phyloP scores from a whole-genome alignment of 2,797 vertebrate genomes.

The Fratercula arctica region DNA sequence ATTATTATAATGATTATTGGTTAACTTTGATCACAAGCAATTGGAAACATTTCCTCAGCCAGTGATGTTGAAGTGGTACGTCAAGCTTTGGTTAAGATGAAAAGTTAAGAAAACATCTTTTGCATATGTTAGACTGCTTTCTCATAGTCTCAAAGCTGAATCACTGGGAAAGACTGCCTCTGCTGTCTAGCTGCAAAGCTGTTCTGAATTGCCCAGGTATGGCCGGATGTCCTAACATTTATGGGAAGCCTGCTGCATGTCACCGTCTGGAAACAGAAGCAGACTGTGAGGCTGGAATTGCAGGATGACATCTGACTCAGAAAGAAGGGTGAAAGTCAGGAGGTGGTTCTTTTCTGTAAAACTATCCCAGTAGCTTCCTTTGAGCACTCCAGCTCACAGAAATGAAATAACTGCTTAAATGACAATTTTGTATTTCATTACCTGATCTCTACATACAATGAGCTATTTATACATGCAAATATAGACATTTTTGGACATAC shows the following conservation, averaged over 20 bases:
- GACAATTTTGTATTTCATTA: neutral
- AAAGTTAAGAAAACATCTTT: constrained; percentile 51
- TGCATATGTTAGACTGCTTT: constrained; percentile 47
- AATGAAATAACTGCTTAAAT: neutral
- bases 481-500: neutral
- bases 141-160: constrained; percentile 59
- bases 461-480: neutral
- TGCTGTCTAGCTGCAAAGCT: constrained; percentile 42
- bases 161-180: constrained; percentile 55
- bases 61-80: neutral
- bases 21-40: constrained; percentile 43
- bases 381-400: neutral
- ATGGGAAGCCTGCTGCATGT: constrained; percentile 31
- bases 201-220: constrained; percentile 37
- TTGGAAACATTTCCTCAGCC: constrained; percentile 58
- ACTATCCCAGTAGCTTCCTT: neutral
- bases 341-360: neutral
- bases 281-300: neutral
- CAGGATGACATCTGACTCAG: neutral
- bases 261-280: constrained; percentile 15
- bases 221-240: neutral
- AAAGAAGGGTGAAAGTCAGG: neutral
- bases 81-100: constrained; percentile 52
- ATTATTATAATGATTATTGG: neutral
- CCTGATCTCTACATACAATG: neutral